phyloP scores from a whole-genome alignment of 2,888 invertebrate species.

The Penaeus monodon region DNA sequence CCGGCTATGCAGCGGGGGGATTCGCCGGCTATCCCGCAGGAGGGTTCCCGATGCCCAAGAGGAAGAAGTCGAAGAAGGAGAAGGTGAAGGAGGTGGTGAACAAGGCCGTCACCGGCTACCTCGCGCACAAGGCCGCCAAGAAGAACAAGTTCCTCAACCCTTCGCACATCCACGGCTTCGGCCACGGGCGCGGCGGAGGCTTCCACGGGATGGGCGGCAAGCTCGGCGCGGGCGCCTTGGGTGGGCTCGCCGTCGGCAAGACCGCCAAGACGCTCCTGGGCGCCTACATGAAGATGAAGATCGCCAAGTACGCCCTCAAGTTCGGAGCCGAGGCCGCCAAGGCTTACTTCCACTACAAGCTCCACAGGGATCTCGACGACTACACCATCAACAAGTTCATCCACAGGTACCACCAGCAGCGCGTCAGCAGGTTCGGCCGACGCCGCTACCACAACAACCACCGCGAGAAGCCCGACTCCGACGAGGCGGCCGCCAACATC shows the following conservation, averaged over 20 bases:
- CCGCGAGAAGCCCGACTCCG: background rate
- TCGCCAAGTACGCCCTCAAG: conserved; percentile 63
- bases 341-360: conserved; percentile 55
- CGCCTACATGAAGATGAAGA: conserved; percentile 54
- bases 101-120: conserved; percentile 39
- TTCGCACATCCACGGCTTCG: conserved; percentile 22
- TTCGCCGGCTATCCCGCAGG: conserved; percentile 51
- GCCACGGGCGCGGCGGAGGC: conserved; percentile 19
- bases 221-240: conserved; percentile 12
- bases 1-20: conserved; percentile 1
- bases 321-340: conserved; percentile 61
- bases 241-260: conserved; percentile 25
- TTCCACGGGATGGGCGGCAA: conserved; percentile 12
- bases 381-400: conserved; percentile 60
- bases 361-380: conserved; percentile 53
- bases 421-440: conserved; percentile 26
- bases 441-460: conserved; percentile 31
- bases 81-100: conserved; percentile 48
- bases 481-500: conserved; percentile 21
- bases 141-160: conserved; percentile 49
- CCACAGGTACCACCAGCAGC: conserved; percentile 49
- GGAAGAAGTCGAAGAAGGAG: conserved; percentile 51
- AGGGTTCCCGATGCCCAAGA: conserved; percentile 43
- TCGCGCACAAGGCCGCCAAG: conserved; percentile 46
- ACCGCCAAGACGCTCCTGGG: conserved; percentile 51